Conservation (phyloP, 2,113 vertebrate species). For the Anser brachyrhynchus region DNA sequence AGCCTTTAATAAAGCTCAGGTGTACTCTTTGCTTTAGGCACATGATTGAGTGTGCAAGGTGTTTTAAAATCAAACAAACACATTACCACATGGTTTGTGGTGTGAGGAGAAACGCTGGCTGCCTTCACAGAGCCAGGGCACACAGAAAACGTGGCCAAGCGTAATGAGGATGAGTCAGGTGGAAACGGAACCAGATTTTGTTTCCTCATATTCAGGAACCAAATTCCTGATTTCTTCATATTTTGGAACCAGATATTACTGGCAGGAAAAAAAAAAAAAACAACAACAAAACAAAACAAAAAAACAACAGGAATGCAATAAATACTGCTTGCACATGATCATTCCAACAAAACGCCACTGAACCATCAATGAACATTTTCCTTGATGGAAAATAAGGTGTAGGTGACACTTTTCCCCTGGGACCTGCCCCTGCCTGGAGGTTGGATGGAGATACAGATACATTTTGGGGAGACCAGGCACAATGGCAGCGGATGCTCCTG, state of each 20-base stretch:
- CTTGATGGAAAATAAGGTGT: neutral
- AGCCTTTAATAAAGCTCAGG: constrained; percentile 27
- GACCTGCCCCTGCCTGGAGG: neutral
- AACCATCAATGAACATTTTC: neutral
- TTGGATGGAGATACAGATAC: neutral
- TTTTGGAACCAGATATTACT: neutral
- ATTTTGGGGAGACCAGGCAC: neutral
- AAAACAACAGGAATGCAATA: neutral
- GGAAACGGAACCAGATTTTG: neutral
- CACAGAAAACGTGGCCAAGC: rapidly evolving
- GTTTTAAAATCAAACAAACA: neutral
- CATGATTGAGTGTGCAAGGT: neutral
- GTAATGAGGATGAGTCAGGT: neutral
- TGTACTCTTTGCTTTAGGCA: neutral
- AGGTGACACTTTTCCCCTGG: neutral
- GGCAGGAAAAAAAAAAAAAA: neutral
- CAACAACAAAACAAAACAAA: no score
- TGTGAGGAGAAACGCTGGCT: neutral
- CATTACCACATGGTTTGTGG: neutral
- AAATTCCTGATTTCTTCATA: neutral
- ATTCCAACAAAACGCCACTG: neutral
- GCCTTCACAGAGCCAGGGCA: neutral
- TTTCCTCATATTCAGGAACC: neutral
- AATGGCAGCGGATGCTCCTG: neutral
- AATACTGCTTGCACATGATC: neutral